phyloP scores from a whole-genome alignment of 92 coral and sea anemone species.

The Galaxea fascicularis region DNA sequence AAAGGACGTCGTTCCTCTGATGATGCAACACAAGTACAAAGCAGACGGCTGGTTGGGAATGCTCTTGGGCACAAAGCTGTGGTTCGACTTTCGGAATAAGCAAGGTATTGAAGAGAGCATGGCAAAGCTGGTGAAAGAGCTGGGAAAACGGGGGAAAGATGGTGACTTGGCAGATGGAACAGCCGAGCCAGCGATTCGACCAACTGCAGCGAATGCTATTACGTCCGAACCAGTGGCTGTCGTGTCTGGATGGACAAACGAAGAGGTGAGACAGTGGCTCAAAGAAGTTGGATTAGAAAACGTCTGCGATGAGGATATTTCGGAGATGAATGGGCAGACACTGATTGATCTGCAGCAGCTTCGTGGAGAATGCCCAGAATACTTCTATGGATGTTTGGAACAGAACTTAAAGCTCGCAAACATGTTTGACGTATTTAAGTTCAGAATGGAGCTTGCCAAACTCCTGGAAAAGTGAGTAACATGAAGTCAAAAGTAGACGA shows the following conservation, averaged over 20 bases:
- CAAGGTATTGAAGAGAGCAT: not conserved
- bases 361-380: slow-evolving; percentile 55
- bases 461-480: not conserved
- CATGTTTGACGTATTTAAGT: slow-evolving; percentile 49
- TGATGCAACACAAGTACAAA: slow-evolving; percentile 57
- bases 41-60: slow-evolving; percentile 74
- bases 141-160: slow-evolving; percentile 41
- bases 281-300: slow-evolving; percentile 42
- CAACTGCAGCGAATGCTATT: not conserved
- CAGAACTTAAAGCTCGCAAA: slow-evolving; percentile 27
- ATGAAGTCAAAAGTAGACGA: not conserved
- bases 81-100: slow-evolving; percentile 55
- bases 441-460: slow-evolving; percentile 40
- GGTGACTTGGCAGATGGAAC: not conserved
- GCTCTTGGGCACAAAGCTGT: slow-evolving; percentile 44
- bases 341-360: slow-evolving; percentile 39
- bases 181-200: not conserved
- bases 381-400: slow-evolving; percentile 46
- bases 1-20: slow-evolving; percentile 64
- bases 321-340: slow-evolving; percentile 43
- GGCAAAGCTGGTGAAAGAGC: slow-evolving; percentile 27
- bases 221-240: not conserved
- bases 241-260: slow-evolving; percentile 43
- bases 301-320: slow-evolving; percentile 37
- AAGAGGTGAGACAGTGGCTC: slow-evolving; percentile 50